Evolutionary conservation across 2,888 invertebrate species (phyloP), one percentile per base, ranked within the genome.

Genomic region (Salticus scenicus): DNA sequence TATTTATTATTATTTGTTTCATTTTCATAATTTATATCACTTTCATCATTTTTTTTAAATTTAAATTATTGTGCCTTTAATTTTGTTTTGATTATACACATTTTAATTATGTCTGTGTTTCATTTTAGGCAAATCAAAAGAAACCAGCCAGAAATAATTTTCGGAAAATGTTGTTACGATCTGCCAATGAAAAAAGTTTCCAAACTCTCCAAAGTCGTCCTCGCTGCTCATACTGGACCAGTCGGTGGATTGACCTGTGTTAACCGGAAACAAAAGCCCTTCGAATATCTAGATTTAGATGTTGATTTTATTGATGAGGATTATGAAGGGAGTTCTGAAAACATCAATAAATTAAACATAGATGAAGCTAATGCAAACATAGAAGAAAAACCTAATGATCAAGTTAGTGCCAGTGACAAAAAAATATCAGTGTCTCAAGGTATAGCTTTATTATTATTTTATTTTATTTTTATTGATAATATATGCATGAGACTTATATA

Each of bases 181-280:
- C 92, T 96, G 89, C 95, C 96, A 0, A 89, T 91, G 80, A 90
- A 91, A 51, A 90, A 91, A 87, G 87, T 92, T 51, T 90, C 93
- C 92, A 89, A 93, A 92, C 89, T 92, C 24, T 89, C 90, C 27
- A 89, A 90, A 42, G 93, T 93, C 72, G 92, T 95, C 74, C 92
- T 94, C 79, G 94, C 95, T 12, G 94, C 96, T 77, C 94, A 94
- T 90, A 95, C 96, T 0, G 97, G 97, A 10, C 97, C 97, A 0
- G 94, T 95, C 89, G 94, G 94, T 82, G 97, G 97, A 0, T 92
- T 97, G 2, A 94, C 95, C 0, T 94, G 94, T 70, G 94, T 96
- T 30, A 94, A 94, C 90, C 93, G 93, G 71, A 94, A 94, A 89
- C 92, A 94, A 88, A 88, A 89, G 72, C 94, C 94, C 91, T 77